A percentile compares a stretch with the other conserved stretches of the same genome.
phyloP scores from a whole-genome alignment of 2,797 vertebrate genomes.

The Sitta carolinensis region DNA sequence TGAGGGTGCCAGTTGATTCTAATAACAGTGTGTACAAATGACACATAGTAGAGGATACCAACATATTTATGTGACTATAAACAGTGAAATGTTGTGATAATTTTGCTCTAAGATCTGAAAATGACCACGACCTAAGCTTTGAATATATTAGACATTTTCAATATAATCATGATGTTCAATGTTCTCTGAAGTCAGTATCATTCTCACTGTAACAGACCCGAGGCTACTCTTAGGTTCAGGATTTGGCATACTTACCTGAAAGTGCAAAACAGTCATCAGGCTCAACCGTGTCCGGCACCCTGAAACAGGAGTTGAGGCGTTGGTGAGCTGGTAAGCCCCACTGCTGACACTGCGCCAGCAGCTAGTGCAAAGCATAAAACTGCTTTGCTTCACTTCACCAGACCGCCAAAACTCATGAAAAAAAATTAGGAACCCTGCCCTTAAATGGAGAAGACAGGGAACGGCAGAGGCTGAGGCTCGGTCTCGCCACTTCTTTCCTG shows the following conservation, averaged over 20 bases:
- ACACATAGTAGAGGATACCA: background rate
- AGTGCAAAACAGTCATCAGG: background rate
- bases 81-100: background rate
- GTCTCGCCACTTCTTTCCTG: background rate
- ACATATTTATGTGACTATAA: background rate
- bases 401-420: background rate
- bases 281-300: background rate
- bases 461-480: rapidly evolving
- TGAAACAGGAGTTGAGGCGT: background rate
- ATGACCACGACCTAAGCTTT: background rate
- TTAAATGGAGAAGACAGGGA: background rate
- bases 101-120: background rate
- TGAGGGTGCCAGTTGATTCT: background rate
- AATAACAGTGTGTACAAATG: background rate
- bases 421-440: background rate
- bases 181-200: background rate
- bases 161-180: background rate
- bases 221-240: background rate
- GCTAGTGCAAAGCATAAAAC: background rate
- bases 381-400: background rate
- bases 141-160: background rate
- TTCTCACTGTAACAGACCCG: background rate
- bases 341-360: background rate
- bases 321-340: background rate
- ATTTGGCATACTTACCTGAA: background rate